Conservation (phyloP, 92 coral and sea anemone genomes). For the Nematostella vectensis region DNA sequence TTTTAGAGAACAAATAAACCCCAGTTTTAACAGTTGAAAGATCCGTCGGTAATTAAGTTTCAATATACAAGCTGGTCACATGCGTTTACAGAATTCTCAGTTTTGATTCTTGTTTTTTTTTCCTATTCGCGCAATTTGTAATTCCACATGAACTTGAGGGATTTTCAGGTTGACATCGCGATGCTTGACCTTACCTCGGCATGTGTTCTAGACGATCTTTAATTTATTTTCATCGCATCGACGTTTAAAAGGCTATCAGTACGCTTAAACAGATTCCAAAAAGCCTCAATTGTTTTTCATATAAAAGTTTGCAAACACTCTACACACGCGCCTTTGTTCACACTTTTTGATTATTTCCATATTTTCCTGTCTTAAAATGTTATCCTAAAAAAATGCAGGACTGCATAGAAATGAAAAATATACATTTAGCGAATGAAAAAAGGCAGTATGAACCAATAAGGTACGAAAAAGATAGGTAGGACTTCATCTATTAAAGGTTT, state of each 20-base stretch:
- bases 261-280: slow-evolving; percentile 1
- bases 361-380: too few relatives aligned
- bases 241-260: background rate
- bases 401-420: too few relatives aligned
- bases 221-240: background rate
- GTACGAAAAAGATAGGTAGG: too few relatives aligned
- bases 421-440: too few relatives aligned
- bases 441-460: too few relatives aligned
- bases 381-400: too few relatives aligned
- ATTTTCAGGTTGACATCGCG: background rate
- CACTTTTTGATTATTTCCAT: too few relatives aligned
- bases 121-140: too few relatives aligned
- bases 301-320: background rate
- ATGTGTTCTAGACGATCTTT: too few relatives aligned
- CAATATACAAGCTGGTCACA: background rate
- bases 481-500: too few relatives aligned
- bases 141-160: background rate
- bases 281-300: slow-evolving; percentile 2
- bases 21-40: background rate
- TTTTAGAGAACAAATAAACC: background rate
- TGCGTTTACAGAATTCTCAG: background rate
- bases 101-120: background rate
- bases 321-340: too few relatives aligned
- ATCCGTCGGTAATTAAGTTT: background rate
- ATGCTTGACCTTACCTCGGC: too few relatives aligned